Evolutionary conservation across 2,113 vertebrate species (phyloP), one percentile per base, ranked within the genome.

Genomic region (Buteo buteo): DNA sequence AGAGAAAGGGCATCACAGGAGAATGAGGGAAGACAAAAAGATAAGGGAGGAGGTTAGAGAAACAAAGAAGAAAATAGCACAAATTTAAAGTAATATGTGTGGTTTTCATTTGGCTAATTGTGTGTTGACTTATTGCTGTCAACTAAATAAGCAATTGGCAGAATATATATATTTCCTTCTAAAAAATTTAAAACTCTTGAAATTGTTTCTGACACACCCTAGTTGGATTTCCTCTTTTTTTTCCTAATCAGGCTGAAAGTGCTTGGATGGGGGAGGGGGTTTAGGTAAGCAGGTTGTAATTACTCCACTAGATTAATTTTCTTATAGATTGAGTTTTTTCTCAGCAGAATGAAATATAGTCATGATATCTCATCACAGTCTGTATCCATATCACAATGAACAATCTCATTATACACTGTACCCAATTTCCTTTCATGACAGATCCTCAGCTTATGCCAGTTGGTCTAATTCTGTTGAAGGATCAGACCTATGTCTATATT

Each of bases 361-460:
- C 57, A 58, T 87, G 65, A 40, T 95, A 95, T 87, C 83, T 93
- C 69, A 84, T 86, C 76, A 86, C 50, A 85, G 26, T 45, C 24
- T 90, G n/a, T 71, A 86, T 64, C 90, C n/a, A 20, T 92, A 96
- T 92, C 86, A 89, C 44, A 76, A 45, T 54, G 44, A 91, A 89
- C 79, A 72, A 94, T 88, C 88, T 95, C 88, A 79, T 93, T 94
- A 86, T 72, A 65, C 14, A 82, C 77, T 6, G 5, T 78, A 93
- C 40, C 50, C 73, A 76, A 88, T 96, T 95, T 96, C 73, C 83
- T 94, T 87, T 95, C 73, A 52, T 88, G 92, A 93, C 91, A 94
- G 93, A 91, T 89, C 66, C 84, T 82, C 44, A 65, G 24, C 9
- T 95, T 88, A 65, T 69, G 36, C 54, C 0, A 0, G 44, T 55